Conservation (phyloP, 2,113 vertebrate genomes). For the Aleadryas rufinucha region DNA sequence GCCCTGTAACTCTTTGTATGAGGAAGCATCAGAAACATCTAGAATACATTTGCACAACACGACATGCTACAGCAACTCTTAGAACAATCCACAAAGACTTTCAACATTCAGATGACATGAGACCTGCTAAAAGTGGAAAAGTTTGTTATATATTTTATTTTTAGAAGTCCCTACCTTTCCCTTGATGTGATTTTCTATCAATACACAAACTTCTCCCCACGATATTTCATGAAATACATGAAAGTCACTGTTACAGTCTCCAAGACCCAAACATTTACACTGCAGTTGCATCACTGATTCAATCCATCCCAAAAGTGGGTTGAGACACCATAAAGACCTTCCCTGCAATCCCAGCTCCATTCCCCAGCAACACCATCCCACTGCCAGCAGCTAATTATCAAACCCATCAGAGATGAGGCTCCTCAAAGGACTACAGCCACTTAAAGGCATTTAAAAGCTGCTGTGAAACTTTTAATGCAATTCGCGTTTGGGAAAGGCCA, state of each 20-base stretch:
- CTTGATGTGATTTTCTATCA: background rate
- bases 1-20: background rate
- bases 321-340: background rate
- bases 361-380: background rate
- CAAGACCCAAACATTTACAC: background rate
- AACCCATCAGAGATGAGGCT: background rate
- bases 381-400: background rate
- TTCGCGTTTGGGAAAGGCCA: background rate
- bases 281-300: background rate
- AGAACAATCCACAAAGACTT: background rate
- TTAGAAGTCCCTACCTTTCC: background rate
- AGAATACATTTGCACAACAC: background rate
- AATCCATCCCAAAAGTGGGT: background rate
- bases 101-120: background rate
- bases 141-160: background rate
- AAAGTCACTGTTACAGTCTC: background rate
- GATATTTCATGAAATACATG: background rate
- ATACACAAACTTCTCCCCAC: background rate
- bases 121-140: background rate
- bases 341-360: background rate
- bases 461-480: background rate
- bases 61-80: background rate
- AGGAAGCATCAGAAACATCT: background rate
- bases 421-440: background rate
- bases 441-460: background rate